A percentile compares a stretch with the other conserved stretches of the same genome.
Conservation (phyloP, 1,140 invertebrate genomes). For the Diprion similis region DNA sequence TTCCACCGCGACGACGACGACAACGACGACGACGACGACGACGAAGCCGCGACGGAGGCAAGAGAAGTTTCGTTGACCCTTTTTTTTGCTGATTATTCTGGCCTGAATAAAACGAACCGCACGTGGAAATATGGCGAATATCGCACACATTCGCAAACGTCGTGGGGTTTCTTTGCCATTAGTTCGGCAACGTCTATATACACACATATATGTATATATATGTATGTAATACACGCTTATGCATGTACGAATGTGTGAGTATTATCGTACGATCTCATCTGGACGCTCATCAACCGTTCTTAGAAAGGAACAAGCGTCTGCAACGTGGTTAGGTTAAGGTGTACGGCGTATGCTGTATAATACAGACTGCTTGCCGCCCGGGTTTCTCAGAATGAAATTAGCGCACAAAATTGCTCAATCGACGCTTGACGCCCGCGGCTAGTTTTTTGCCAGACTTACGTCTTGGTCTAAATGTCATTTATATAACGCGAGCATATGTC, state of each 20-base stretch:
- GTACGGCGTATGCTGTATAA: no score
- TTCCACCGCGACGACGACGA: no score
- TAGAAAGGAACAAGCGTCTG: not conserved
- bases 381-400: slow-evolving; percentile 5
- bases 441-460: no score
- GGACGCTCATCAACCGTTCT: not conserved
- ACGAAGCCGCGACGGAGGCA: no score
- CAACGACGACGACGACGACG: no score
- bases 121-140: not conserved
- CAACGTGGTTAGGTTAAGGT: not conserved
- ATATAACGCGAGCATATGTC: no score
- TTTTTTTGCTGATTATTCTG: not conserved
- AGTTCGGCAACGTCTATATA: no score
- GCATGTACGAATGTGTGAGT: not conserved
- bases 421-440: not conserved
- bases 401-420: not conserved
- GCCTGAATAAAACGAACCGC: not conserved
- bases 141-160: no score
- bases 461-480: no score
- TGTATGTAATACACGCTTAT: not conserved
- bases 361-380: slow-evolving; percentile 6
- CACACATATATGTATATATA: no score
- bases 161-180: no score
- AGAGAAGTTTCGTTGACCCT: slow-evolving; percentile 4
- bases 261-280: not conserved